Percentiles rank a stretch among this genome's conserved stretches.
phyloP scores from a whole-genome alignment of 1,140 invertebrate genomes.

The Neodiprion pinetum region DNA sequence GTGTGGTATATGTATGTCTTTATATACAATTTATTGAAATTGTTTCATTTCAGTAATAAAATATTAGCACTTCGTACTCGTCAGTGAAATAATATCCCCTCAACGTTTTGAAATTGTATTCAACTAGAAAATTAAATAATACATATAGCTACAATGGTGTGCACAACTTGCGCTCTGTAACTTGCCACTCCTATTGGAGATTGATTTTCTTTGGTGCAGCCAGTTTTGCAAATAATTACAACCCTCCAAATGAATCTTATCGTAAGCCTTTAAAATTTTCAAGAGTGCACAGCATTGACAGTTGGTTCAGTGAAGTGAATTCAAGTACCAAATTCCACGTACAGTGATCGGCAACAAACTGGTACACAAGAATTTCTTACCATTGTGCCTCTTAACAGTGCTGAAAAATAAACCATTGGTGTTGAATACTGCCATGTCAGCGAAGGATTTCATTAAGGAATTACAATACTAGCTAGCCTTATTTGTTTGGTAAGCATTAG shows the following conservation, averaged over 20 bases:
- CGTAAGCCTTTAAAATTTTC: background rate
- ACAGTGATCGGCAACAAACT: background rate
- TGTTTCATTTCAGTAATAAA: constrained; percentile 16
- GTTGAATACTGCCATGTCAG: constrained; percentile 17
- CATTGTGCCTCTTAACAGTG: background rate
- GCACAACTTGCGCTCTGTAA: background rate
- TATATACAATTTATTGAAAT: background rate
- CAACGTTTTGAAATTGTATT: too few species aligned
- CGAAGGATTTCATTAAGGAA: background rate
- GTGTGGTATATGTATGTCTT: constrained; percentile 13
- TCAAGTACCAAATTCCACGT: background rate
- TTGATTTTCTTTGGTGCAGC: background rate
- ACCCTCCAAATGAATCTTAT: background rate
- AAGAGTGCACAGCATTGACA: background rate
- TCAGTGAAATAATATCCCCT: too few species aligned
- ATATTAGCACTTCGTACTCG: constrained; percentile 6
- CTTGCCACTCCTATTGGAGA: background rate
- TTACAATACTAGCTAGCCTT: constrained; percentile 13
- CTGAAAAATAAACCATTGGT: background rate
- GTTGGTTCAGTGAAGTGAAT: background rate
- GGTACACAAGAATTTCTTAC: background rate
- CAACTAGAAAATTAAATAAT: too few species aligned
- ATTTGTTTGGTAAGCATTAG: constrained; percentile 32
- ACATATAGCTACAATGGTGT: background rate
- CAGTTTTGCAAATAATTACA: background rate